Conservation (phyloP, 1,140 invertebrate genomes). For the Dufourea novaeangliae region DNA sequence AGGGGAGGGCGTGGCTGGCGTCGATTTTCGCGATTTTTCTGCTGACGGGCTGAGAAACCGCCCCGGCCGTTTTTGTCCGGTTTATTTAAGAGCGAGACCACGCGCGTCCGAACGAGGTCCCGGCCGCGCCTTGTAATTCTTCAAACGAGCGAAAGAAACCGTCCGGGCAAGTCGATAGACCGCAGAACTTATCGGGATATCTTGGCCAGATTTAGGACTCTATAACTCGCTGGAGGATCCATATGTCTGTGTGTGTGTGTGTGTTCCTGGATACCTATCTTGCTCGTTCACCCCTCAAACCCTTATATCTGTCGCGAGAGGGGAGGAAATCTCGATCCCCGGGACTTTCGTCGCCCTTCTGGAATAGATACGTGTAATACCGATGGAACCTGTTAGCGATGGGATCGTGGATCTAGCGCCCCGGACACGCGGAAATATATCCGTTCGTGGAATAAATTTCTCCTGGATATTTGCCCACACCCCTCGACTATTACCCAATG, state of each 20-base stretch:
- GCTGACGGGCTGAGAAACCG: slow-evolving; percentile 19
- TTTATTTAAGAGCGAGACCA: slow-evolving; percentile 35
- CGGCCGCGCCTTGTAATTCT: slow-evolving; percentile 18
- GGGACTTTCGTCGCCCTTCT: slow-evolving; percentile 41
- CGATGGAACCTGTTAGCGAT: slow-evolving; percentile 8
- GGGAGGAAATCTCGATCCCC: slow-evolving; percentile 46
- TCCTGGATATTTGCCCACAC: neutral
- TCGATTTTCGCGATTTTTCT: slow-evolving; percentile 27
- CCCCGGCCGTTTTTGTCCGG: neutral
- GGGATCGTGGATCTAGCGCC: slow-evolving; percentile 1
- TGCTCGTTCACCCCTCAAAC: neutral
- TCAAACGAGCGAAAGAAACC: slow-evolving; percentile 35
- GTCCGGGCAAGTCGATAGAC: slow-evolving; percentile 11
- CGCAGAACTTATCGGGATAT: slow-evolving; percentile 50
- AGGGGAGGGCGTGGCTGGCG: slow-evolving; percentile 5
- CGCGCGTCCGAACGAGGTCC: neutral
- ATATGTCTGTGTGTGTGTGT: too few relatives aligned
- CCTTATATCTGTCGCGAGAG: slow-evolving; percentile 43
- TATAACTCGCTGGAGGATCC: slow-evolving; percentile 31
- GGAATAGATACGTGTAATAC: slow-evolving; percentile 38
- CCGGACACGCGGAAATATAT: neutral
- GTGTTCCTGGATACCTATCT: slow-evolving; percentile 30
- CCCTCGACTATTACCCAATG: too few relatives aligned
- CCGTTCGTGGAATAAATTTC: neutral
- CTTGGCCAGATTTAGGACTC: slow-evolving; percentile 53